A percentile compares a stretch with the other conserved stretches of the same genome.
phyloP scores from a whole-genome alignment of 2,888 invertebrate species.

The Cynaeus angustus region DNA sequence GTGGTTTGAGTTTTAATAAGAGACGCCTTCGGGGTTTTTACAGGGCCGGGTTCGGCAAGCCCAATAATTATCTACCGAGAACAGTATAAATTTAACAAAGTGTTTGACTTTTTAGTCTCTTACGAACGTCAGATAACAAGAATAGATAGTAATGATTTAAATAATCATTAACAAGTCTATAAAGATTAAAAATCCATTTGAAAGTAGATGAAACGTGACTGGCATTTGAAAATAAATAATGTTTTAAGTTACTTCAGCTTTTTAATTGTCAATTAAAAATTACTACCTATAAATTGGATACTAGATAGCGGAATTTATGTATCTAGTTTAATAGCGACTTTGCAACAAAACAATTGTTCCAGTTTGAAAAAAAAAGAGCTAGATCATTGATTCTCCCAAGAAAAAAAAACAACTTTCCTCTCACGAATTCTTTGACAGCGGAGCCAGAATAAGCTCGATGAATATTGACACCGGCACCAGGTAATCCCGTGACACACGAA shows the following conservation, averaged over 20 bases:
- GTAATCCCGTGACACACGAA: conserved; percentile 41
- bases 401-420: background rate
- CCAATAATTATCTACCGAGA: conserved; percentile 27
- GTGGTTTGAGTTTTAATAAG: conserved; percentile 11
- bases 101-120: conserved; percentile 15
- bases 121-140: conserved; percentile 37
- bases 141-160: conserved; percentile 48
- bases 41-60: conserved; percentile 24
- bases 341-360: too few relatives aligned
- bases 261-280: conserved; percentile 47
- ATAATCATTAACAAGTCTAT: conserved; percentile 48
- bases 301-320: background rate
- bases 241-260: conserved; percentile 23
- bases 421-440: conserved; percentile 1
- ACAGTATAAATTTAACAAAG: conserved; percentile 31
- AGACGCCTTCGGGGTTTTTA: conserved; percentile 12
- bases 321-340: too few relatives aligned
- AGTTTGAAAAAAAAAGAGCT: too few relatives aligned
- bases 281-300: conserved; percentile 36
- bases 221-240: conserved; percentile 45
- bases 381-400: too few relatives aligned
- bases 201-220: conserved; percentile 50
- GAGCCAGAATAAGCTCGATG: background rate
- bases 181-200: conserved; percentile 51
- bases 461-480: conserved; percentile 27